Conservation (phyloP, 2,113 vertebrate species). For the Oostethus manadensis region DNA sequence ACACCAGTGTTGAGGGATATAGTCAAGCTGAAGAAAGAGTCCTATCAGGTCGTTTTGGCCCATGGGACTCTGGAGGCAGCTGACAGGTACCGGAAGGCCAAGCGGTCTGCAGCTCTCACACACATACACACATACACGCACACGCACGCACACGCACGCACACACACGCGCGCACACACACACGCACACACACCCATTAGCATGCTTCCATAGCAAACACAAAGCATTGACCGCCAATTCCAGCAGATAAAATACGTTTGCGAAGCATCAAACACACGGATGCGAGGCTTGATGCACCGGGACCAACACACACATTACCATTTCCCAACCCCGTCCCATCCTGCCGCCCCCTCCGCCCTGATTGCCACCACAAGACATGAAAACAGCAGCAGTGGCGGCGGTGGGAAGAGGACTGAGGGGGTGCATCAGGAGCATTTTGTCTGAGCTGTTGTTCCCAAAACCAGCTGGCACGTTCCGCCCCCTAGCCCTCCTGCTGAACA, state of each 20-base stretch:
- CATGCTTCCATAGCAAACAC: background rate
- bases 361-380: constrained; percentile 57
- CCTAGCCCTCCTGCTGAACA: too few species aligned
- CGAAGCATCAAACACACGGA: constrained; percentile 26
- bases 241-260: constrained; percentile 16
- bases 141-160: constrained; percentile 19
- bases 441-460: constrained; percentile 9
- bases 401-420: too few species aligned
- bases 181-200: constrained; percentile 1
- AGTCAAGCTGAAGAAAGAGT: too few species aligned
- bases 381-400: too few species aligned
- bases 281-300: constrained; percentile 44
- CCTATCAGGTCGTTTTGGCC: too few species aligned
- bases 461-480: constrained; percentile 48
- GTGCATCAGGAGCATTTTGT: too few species aligned
- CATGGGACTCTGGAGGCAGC: too few species aligned
- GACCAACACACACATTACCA: constrained; percentile 49
- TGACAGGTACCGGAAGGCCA: too few species aligned
- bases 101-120: too few species aligned
- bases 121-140: constrained; percentile 20
- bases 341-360: constrained; percentile 18
- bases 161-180: constrained; percentile 6
- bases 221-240: constrained; percentile 20
- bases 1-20: too few species aligned
- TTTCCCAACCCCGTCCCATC: too few species aligned